These are phyloP conservation scores for Neelides folsomi DNA, from an alignment of 2,888 invertebrate genomes.

Conservation along the genomic window DNA sequence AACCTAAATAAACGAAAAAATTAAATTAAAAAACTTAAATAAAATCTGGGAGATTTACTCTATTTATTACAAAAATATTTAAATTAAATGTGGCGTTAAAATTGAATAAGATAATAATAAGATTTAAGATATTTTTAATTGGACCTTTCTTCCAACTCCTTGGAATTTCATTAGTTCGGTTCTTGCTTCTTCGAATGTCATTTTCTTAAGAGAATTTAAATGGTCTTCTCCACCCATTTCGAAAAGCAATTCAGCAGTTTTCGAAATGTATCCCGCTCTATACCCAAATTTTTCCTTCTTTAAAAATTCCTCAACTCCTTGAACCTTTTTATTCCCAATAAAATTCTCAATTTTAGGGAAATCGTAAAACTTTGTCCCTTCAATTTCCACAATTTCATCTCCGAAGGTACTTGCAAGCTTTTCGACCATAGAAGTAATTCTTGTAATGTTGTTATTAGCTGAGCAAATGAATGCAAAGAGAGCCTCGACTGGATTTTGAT, in stretches of 20 bases:
- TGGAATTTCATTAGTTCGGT: constrained; percentile 58
- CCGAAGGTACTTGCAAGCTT: constrained; percentile 74
- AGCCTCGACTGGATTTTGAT: constrained; percentile 84
- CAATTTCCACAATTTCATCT: constrained; percentile 43
- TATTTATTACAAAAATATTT: no score
- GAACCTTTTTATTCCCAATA: constrained; percentile 35
- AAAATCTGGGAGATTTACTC: no score
- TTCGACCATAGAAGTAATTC: constrained; percentile 83
- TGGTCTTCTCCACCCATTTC: constrained; percentile 57
- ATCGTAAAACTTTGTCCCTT: constrained; percentile 53
- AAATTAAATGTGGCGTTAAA: no score
- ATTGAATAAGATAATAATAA: no score
- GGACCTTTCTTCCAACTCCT: constrained; percentile 92
- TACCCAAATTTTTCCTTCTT: constrained; percentile 69
- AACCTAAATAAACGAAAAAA: constrained; percentile 57
- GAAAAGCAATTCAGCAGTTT: constrained; percentile 55
- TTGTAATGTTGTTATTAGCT: constrained; percentile 87
- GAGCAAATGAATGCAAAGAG: constrained; percentile 94
- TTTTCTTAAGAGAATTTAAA: constrained; percentile 53
- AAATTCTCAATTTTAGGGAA: constrained; percentile 67
- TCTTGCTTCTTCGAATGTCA: constrained; percentile 60
- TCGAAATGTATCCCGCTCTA: constrained; percentile 70
- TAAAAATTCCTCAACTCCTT: constrained; percentile 56
- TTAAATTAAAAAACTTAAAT: no score
- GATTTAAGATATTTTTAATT: no score